Percentiles rank a stretch among this genome's conserved stretches.
Evolutionary conservation across 92 coral and sea anemone genomes (phyloP).

Genomic region (Nematostella vectensis): DNA sequence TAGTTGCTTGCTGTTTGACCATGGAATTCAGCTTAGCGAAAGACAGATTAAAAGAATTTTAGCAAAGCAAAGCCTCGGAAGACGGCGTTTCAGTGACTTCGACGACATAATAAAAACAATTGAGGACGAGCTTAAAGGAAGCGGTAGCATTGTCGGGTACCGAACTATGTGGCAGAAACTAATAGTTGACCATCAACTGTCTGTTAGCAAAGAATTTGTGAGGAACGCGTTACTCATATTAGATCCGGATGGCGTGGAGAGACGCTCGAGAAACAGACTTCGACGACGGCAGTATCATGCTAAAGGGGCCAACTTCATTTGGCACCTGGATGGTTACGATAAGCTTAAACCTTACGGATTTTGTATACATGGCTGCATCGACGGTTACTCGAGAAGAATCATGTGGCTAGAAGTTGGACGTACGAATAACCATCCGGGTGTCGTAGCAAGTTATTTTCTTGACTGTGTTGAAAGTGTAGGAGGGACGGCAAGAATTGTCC

Average conservation of each 20-base stretch:
- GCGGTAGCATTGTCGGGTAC: constrained; percentile 28
- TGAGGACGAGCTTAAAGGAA: constrained; percentile 16
- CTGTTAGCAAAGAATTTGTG: constrained; percentile 16
- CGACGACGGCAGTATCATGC: constrained; percentile 47
- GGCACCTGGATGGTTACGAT: constrained; percentile 57
- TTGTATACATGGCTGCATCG: constrained; percentile 43
- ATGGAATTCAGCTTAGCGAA: constrained; percentile 3
- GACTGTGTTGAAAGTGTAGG: constrained; percentile 41
- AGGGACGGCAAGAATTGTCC: constrained; percentile 36
- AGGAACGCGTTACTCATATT: constrained; percentile 14
- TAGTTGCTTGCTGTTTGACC: too few relatives aligned
- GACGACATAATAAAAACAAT: constrained; percentile 2
- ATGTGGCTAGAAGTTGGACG: constrained; percentile 51
- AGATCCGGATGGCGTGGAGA: constrained; percentile 21
- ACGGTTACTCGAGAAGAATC: constrained; percentile 39
- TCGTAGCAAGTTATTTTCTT: constrained; percentile 37
- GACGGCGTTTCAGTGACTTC: constrained; percentile 1
- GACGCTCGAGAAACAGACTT: constrained; percentile 30
- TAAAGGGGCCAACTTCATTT: constrained; percentile 48
- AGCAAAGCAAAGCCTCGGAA: constrained; percentile 2
- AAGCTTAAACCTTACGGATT: constrained; percentile 56
- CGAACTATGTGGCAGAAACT: constrained; percentile 27
- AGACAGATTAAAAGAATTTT: constrained; percentile 6
- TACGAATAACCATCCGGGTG: constrained; percentile 49
- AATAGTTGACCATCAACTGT: constrained; percentile 7